These are phyloP conservation scores for Thalassarche chlororhynchos DNA, from an alignment of 2,113 vertebrate species.

Conservation along the genomic window DNA sequence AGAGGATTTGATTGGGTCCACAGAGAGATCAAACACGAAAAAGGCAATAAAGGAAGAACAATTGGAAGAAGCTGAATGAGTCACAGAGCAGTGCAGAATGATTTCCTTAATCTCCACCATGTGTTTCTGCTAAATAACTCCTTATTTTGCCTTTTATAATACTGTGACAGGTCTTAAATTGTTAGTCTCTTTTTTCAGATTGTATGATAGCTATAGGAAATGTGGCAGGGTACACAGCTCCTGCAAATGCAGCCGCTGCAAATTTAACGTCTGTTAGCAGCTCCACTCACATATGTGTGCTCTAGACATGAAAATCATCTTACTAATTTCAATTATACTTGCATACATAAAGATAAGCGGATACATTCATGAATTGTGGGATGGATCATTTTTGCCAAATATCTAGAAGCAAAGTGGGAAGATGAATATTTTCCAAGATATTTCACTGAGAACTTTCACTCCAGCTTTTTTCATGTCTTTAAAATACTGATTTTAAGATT, in stretches of 20 bases:
- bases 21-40: slow-evolving; percentile 4
- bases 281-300: not conserved
- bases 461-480: not conserved
- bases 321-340: not conserved
- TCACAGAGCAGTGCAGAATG: not conserved
- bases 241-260: not conserved
- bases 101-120: slow-evolving; percentile 1
- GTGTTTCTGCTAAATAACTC: slow-evolving; percentile 37
- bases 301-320: not conserved
- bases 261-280: not conserved
- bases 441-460: not conserved
- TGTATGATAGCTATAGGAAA: not conserved
- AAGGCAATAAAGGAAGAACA: not conserved
- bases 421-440: not conserved
- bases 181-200: not conserved
- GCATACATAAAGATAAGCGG: not conserved
- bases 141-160: slow-evolving; percentile 16
- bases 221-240: not conserved
- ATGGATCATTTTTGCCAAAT: not conserved
- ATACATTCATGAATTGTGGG: not conserved
- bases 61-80: not conserved
- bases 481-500: not conserved
- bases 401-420: not conserved
- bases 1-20: not conserved
- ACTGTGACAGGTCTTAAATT: not conserved